These are phyloP conservation scores for Salvelinus namaycush DNA, from an alignment of 2,113 vertebrate species.

Conservation along the genomic window DNA sequence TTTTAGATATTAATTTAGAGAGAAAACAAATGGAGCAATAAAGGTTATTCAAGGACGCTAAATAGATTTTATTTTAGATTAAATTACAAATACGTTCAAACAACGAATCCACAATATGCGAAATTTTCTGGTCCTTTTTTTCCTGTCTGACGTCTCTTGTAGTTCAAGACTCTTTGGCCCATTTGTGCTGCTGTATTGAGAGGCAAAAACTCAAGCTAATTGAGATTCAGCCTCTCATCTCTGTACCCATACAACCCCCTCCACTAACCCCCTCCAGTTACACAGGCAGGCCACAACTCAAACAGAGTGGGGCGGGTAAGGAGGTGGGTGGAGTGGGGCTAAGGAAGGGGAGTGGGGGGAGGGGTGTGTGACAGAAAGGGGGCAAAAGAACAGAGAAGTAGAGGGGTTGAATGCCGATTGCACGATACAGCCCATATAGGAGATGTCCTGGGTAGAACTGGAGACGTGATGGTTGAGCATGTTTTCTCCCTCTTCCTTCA, in stretches of 20 bases:
- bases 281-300: slow-evolving; percentile 3
- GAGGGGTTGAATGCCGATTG: slow-evolving; percentile 4
- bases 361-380: not conserved
- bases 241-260: slow-evolving; percentile 5
- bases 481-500: not conserved
- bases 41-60: not conserved
- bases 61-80: not conserved
- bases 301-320: not conserved
- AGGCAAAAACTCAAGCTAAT: not conserved
- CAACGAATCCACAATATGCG: not conserved
- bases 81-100: not conserved
- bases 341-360: not conserved
- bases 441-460: not conserved
- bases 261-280: not conserved
- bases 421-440: not conserved
- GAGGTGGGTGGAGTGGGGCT: not conserved
- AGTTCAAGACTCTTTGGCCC: not conserved
- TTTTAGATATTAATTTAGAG: not conserved
- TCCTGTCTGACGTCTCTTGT: not conserved
- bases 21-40: not conserved
- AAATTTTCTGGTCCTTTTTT: not conserved
- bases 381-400: not conserved
- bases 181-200: slow-evolving; percentile 2
- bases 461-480: not conserved
- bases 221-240: slow-evolving; percentile 11